These are phyloP conservation scores for Heliocidaris tuberculata DNA, from an alignment of 35 echinoderm and acorn worm species.

Conservation along the genomic window DNA sequence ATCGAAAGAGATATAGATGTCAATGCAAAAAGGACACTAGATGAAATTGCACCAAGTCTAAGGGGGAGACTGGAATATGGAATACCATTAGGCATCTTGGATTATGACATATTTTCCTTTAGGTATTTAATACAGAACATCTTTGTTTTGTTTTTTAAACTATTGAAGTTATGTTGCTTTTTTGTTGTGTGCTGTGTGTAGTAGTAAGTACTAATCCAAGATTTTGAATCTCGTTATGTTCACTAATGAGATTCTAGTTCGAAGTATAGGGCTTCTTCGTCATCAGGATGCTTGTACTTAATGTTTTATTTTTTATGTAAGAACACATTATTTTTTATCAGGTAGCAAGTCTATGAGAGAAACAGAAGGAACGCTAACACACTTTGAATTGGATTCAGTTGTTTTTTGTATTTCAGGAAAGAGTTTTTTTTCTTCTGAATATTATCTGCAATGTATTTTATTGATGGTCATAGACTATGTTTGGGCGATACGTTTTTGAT, in stretches of 20 bases:
- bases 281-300: background rate
- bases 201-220: background rate
- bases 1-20: too few species aligned
- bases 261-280: background rate
- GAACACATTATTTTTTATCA: background rate
- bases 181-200: background rate
- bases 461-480: background rate
- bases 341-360: background rate
- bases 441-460: background rate
- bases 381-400: background rate
- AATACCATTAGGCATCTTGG: background rate
- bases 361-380: background rate
- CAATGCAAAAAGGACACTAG: too few species aligned
- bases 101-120: background rate
- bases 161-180: background rate
- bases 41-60: too few species aligned
- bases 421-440: background rate
- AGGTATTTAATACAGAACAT: background rate
- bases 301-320: background rate
- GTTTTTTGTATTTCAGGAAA: background rate
- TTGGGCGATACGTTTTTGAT: background rate
- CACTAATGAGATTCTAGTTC: background rate
- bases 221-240: slow-evolving; percentile 3
- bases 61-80: background rate
- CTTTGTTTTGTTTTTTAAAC: background rate